A percentile compares a stretch with the other conserved stretches of the same genome.
These are phyloP conservation scores for Climacteris rufus DNA, from an alignment of 2,113 vertebrate genomes.

Conservation along the genomic window DNA sequence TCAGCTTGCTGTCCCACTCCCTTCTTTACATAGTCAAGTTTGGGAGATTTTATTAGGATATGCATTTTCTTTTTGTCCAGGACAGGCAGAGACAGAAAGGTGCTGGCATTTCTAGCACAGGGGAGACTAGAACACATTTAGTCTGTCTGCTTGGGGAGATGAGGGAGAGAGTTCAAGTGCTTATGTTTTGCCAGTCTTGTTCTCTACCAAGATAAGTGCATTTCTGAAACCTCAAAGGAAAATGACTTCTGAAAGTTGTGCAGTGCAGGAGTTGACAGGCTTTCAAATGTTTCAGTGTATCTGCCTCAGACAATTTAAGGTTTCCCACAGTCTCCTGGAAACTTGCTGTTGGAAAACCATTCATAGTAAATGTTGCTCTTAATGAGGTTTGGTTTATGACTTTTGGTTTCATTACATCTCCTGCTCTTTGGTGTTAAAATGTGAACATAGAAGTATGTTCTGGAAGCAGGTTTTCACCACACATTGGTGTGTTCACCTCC, in stretches of 20 bases:
- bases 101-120: background rate
- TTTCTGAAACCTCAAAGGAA: conserved; percentile 43
- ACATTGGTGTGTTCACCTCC: background rate
- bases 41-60: background rate
- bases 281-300: background rate
- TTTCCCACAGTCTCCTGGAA: conserved; percentile 32
- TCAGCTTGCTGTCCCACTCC: background rate
- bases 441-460: background rate
- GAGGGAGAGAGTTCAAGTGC: background rate
- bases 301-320: background rate
- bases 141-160: background rate
- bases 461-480: background rate
- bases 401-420: background rate
- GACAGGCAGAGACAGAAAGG: background rate
- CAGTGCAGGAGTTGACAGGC: conserved; percentile 18
- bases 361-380: background rate
- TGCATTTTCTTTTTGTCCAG: background rate
- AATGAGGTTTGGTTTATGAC: background rate
- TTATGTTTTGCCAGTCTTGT: background rate
- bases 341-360: background rate
- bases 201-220: background rate
- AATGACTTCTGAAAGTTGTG: background rate
- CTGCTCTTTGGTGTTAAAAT: background rate
- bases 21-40: background rate
- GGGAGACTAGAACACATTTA: background rate